These are phyloP conservation scores for Sciurus vulgaris DNA, from an alignment of 2,797 vertebrate species.

Conservation along the genomic window DNA sequence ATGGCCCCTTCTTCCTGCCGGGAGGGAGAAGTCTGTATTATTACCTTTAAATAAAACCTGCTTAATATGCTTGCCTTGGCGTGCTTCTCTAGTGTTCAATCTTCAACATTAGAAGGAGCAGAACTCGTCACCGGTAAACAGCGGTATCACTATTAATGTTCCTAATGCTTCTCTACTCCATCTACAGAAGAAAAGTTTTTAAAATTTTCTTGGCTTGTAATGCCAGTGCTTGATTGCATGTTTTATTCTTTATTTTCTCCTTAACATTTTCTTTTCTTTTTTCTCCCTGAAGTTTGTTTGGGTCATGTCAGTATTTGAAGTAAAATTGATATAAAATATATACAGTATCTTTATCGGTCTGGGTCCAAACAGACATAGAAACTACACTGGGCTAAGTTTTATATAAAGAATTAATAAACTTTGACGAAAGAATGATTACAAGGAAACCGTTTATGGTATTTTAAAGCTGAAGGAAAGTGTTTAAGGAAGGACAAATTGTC, in stretches of 20 bases:
- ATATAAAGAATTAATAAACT: not conserved
- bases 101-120: no score
- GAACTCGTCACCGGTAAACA: no score
- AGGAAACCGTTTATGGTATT: not conserved
- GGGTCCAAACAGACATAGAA: not conserved
- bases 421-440: not conserved
- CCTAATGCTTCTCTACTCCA: not conserved
- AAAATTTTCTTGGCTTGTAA: not conserved
- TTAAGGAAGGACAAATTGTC: not conserved
- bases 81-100: no score
- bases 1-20: no score
- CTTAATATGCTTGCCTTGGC: no score
- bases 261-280: not conserved
- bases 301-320: not conserved
- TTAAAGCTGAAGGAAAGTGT: not conserved
- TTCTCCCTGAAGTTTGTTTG: not conserved
- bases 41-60: no score
- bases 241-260: not conserved
- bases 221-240: not conserved
- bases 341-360: not conserved
- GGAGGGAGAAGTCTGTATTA: no score
- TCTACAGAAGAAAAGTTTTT: not conserved
- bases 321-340: not conserved
- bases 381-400: not conserved
- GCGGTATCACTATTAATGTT: conserved; percentile 19